Percentiles rank a stretch among this genome's conserved stretches.
phyloP scores from a whole-genome alignment of 1,140 invertebrate genomes.

The Schlechtendalia chinensis region DNA sequence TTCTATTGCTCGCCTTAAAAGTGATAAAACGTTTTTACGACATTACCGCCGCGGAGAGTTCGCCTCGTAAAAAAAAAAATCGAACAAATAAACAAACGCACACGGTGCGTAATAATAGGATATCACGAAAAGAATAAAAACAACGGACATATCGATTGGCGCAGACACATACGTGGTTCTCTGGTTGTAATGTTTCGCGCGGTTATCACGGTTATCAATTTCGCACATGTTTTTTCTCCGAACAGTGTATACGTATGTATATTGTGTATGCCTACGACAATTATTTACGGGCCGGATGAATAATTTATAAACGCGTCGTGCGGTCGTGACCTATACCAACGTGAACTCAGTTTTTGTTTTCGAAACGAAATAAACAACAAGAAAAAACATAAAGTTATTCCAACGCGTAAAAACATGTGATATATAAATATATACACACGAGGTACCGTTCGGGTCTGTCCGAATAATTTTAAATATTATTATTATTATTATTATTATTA shows the following conservation, averaged over 20 bases:
- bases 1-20: neutral
- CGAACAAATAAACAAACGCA: too few species aligned
- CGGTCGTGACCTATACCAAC: constrained; percentile 19
- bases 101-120: neutral
- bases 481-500: too few species aligned
- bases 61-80: neutral
- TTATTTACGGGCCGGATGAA: neutral
- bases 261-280: neutral
- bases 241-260: neutral
- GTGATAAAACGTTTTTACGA: constrained; percentile 1
- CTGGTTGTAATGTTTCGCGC: neutral
- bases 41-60: neutral
- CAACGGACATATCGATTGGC: neutral
- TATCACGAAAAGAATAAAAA: neutral
- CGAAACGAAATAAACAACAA: neutral
- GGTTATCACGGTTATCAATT: neutral
- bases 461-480: too few species aligned
- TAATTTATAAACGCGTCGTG: neutral
- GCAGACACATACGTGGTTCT: neutral
- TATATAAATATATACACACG: too few species aligned
- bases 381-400: too few species aligned
- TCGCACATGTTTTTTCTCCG: neutral
- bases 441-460: too few species aligned
- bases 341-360: neutral
- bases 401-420: too few species aligned